phyloP scores from a whole-genome alignment of 2,113 vertebrate genomes.

The Gopherus evgoodei region DNA sequence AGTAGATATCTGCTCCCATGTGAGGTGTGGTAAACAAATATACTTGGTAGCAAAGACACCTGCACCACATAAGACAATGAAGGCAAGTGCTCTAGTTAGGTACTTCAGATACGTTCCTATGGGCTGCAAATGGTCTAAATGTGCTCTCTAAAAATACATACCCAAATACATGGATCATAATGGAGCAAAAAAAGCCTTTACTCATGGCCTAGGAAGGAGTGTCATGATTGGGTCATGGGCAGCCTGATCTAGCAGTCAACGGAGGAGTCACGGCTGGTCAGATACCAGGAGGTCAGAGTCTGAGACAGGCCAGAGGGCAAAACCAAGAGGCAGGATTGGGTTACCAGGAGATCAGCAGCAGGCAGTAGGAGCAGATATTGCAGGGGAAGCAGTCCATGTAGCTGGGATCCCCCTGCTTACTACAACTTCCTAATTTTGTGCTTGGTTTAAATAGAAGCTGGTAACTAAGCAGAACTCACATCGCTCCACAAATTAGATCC shows the following conservation, averaged over 20 bases:
- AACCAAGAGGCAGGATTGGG: background rate
- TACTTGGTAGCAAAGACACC: constrained; percentile 58
- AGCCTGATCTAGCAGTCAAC: background rate
- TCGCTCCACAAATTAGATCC: background rate
- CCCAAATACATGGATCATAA: constrained; percentile 16
- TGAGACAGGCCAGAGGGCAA: background rate
- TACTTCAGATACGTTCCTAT: constrained; percentile 39
- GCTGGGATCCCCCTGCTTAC: background rate
- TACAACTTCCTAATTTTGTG: background rate
- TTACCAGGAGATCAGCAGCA: background rate
- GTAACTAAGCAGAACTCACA: background rate
- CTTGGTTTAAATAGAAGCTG: background rate
- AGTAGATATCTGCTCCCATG: constrained; percentile 17
- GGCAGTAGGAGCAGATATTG: background rate
- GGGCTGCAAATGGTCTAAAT: constrained; percentile 38
- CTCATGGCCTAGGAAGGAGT: background rate
- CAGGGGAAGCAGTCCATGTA: background rate
- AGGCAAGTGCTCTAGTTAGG: constrained; percentile 52
- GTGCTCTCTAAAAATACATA: background rate
- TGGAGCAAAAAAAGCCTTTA: background rate
- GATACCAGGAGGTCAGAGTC: background rate
- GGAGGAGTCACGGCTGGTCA: background rate
- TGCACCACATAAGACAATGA: constrained; percentile 38
- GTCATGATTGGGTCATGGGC: background rate
- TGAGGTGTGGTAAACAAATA: constrained; percentile 56